phyloP scores from a whole-genome alignment of 2,797 vertebrate species.

The Coreius guichenoti region DNA sequence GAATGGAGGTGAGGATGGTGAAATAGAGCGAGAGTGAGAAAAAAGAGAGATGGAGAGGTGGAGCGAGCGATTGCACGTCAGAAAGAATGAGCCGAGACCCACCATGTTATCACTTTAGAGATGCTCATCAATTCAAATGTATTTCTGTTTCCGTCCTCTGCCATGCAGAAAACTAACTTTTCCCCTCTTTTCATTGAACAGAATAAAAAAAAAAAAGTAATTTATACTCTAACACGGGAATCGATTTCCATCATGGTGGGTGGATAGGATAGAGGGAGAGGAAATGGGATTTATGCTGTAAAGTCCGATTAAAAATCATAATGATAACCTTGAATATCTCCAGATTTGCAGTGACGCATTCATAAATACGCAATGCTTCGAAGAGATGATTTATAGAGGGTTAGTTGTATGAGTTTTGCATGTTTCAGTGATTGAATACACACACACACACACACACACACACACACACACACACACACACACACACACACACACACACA shows the following conservation, averaged over 20 bases:
- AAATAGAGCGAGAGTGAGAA: slow-evolving; percentile 1
- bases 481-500: neutral
- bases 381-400: slow-evolving; percentile 72
- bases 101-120: slow-evolving; percentile 65
- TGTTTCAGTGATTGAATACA: slow-evolving; percentile 13
- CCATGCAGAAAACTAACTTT: slow-evolving; percentile 72
- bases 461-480: neutral
- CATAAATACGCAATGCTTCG: slow-evolving; percentile 72
- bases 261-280: slow-evolving; percentile 61
- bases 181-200: slow-evolving; percentile 68
- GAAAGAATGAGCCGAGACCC: slow-evolving; percentile 57
- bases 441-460: neutral
- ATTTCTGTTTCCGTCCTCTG: slow-evolving; percentile 67
- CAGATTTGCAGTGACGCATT: slow-evolving; percentile 71
- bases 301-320: slow-evolving; percentile 76
- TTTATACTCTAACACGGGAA: slow-evolving; percentile 72
- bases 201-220: slow-evolving; percentile 62
- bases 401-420: slow-evolving; percentile 37
- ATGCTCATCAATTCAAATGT: slow-evolving; percentile 73
- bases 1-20: slow-evolving; percentile 19
- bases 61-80: slow-evolving; percentile 17
- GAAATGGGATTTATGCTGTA: slow-evolving; percentile 75
- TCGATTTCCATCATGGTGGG: slow-evolving; percentile 76
- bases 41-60: slow-evolving; percentile 28
- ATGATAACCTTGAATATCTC: slow-evolving; percentile 74